Evolutionary conservation across 2,888 invertebrate genomes (phyloP), one percentile per base, ranked within the genome.

Genomic region (Torymus aiolomorphi): DNA sequence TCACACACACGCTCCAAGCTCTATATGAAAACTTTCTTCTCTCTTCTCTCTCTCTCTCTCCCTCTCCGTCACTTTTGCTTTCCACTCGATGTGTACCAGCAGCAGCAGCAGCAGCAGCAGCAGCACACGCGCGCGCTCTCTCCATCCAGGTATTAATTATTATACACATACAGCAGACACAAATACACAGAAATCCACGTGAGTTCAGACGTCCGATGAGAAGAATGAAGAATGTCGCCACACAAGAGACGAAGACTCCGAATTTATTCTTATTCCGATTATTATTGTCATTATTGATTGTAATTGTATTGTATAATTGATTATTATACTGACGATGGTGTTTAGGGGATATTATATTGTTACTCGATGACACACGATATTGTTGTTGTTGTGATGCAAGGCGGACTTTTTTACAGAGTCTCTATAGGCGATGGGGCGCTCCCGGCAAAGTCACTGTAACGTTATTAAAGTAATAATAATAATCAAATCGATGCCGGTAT

Each of bases 21-120:
- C 16, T 57, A 14, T 51, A 42, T 42, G 42, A 42, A 42, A 42
- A 42, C 16, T 57, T 24, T 61, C 13, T 51, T 16, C 54, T 54
- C 69, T 49, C 14, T 42, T 16, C 1, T 31, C 42, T 16, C 42
- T 62, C 51, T 24, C n/a, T 16, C 13, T 52, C 51, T 67, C 56
- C 20, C 72, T 61, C 65, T 61, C 61, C 63, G 18, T 67, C 75
- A 51, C 59, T 52, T 70, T 63, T 65, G 65, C 65, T 73, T 72
- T 57, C 52, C 61, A 42, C 62, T 65, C 42, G 42, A 42, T 51
- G 59, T 72, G 14, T 42, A 52, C 42, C 18, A 62, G 24, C 54
- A 76, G 42, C 42, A 42, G 42, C 42, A 42, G 24, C 61, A 67
- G 8, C 66, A 18, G n/a, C 49, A 66, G 18, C 18, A 57, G 18